Percentiles rank a stretch among this genome's conserved stretches.
Conservation (phyloP, 2,888 invertebrate genomes). For the Eupithecia insigniata region DNA sequence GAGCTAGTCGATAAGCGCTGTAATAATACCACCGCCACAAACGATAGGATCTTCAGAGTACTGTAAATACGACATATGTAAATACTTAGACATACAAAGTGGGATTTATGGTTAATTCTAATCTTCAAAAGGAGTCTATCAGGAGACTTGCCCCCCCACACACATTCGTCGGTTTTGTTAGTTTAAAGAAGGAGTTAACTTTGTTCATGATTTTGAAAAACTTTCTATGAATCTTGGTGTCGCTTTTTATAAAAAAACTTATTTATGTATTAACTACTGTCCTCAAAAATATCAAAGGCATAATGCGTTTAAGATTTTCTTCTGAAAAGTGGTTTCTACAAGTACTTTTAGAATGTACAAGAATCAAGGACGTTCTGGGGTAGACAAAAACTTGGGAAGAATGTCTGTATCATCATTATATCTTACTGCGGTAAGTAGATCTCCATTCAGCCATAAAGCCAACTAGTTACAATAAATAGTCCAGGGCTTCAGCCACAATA, state of each 20-base stretch:
- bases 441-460: constrained; percentile 25
- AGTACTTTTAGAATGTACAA: neutral
- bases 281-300: neutral
- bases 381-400: neutral
- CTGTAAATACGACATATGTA: neutral
- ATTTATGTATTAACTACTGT: neutral
- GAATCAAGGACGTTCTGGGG: neutral
- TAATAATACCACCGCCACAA: neutral
- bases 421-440: neutral
- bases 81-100: neutral
- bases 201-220: neutral
- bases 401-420: neutral
- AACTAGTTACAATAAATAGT: constrained; percentile 26
- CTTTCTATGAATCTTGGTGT: neutral
- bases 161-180: too few species aligned
- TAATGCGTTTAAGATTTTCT: neutral
- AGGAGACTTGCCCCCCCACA: too few species aligned
- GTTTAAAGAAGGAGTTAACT: too few species aligned
- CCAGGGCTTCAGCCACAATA: constrained; percentile 40
- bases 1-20: neutral
- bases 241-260: too few species aligned
- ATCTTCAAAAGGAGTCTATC: too few species aligned
- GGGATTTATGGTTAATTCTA: neutral
- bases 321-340: neutral
- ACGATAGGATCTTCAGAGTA: neutral